Conservation (phyloP, 2,797 vertebrate genomes). For the Syncerus caffer region DNA sequence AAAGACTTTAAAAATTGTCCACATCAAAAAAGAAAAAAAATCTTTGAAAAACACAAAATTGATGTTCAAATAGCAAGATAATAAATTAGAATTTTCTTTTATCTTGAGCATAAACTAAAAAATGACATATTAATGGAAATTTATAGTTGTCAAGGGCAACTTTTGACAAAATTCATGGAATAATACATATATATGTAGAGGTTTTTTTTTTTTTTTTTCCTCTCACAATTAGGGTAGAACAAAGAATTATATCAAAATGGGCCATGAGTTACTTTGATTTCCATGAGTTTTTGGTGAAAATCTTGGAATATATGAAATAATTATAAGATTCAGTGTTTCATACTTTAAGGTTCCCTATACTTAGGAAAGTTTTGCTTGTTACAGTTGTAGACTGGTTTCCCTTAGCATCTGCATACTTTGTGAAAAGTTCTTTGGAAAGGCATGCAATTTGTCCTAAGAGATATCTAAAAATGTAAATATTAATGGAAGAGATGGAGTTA, state of each 20-base stretch:
- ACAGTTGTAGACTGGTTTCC: neutral
- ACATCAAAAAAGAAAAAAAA: neutral
- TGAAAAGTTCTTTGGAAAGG: neutral
- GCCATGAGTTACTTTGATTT: neutral
- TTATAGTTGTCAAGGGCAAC: neutral
- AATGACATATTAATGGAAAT: neutral
- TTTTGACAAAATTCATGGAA: neutral
- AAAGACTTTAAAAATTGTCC: neutral
- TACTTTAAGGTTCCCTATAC: neutral
- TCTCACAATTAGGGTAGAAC: neutral
- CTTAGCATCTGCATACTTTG: neutral
- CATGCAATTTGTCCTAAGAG: neutral
- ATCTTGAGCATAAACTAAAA: neutral
- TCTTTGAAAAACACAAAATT: neutral
- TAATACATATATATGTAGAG: neutral
- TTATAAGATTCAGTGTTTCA: neutral
- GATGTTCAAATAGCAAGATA: neutral
- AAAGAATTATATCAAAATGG: neutral
- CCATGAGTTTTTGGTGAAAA: neutral
- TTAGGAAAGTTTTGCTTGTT: neutral
- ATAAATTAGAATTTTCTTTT: neutral
- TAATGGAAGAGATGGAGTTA: neutral
- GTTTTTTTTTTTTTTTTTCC: neutral
- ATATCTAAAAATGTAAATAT: neutral
- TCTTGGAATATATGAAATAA: neutral